A percentile compares a stretch with the other conserved stretches of the same genome.
These are phyloP conservation scores for Micromesistius poutassou DNA, from an alignment of 2,797 vertebrate genomes.

Conservation along the genomic window DNA sequence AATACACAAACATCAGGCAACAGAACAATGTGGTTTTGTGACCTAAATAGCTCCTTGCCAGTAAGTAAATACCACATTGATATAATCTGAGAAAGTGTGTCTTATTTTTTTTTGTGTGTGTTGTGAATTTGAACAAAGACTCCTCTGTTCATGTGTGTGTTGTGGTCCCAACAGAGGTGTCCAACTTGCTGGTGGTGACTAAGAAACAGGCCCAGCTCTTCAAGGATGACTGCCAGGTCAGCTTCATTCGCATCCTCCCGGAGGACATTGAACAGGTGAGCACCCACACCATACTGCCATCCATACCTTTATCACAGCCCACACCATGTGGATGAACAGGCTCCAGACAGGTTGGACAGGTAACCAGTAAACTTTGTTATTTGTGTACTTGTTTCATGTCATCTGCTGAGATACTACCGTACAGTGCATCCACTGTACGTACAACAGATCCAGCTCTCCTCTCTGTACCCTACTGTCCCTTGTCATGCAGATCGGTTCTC, in stretches of 20 bases:
- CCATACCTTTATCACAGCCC: not conserved
- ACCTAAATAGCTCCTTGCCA: not conserved
- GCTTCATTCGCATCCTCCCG: constrained; percentile 91
- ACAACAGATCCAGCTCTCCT: no score
- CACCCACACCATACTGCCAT: not conserved
- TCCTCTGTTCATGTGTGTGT: not conserved
- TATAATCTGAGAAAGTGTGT: constrained; percentile 3
- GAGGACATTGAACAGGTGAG: constrained; percentile 87
- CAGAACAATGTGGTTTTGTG: not conserved
- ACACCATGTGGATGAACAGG: not conserved
- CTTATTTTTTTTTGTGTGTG: not conserved
- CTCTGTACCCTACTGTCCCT: no score
- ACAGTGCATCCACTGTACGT: no score
- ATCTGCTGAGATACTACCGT: no score
- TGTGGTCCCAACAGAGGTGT: constrained; percentile 80
- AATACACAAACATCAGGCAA: no score
- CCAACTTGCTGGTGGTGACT: constrained; percentile 92
- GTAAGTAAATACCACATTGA: not conserved
- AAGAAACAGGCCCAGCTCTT: constrained; percentile 75
- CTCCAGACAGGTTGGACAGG: not conserved
- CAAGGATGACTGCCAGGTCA: constrained; percentile 83
- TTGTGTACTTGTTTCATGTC: no score
- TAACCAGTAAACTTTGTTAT: no score
- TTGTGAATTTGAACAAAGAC: no score
- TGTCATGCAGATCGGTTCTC: no score